phyloP scores from a whole-genome alignment of 1,140 invertebrate species.

The Neodiprion fabricii region DNA sequence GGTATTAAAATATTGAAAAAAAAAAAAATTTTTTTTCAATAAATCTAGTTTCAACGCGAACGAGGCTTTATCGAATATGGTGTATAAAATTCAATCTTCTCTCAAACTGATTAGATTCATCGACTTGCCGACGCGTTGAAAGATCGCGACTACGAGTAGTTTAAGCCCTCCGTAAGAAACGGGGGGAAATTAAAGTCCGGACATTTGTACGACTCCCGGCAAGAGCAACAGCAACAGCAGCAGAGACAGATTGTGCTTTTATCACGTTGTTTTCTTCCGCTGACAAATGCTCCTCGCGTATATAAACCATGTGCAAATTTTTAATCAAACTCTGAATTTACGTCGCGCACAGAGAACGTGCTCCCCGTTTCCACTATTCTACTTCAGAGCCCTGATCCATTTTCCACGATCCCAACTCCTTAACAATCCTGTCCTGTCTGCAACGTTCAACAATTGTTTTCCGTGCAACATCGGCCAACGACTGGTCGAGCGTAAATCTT shows the following conservation, averaged over 20 bases:
- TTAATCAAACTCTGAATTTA: constrained; percentile 2
- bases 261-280: neutral
- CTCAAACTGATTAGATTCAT: too few species aligned
- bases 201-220: too few species aligned
- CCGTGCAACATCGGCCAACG: neutral
- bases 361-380: neutral
- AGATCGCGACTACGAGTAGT: too few species aligned
- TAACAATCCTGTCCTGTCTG: neutral
- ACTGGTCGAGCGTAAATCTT: neutral
- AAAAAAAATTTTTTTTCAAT: too few species aligned
- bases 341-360: neutral
- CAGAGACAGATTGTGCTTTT: neutral
- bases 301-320: neutral
- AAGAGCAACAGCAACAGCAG: neutral
- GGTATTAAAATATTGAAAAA: too few species aligned
- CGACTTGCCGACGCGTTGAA: too few species aligned
- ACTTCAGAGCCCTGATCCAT: neutral
- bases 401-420: neutral
- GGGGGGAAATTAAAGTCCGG: too few species aligned
- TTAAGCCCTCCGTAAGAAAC: too few species aligned
- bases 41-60: too few species aligned
- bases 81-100: too few species aligned
- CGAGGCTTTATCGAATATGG: too few species aligned
- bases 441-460: neutral
- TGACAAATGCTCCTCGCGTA: neutral